These are phyloP conservation scores for Sarcophaga peregrina DNA, from an alignment of 1,140 invertebrate species.

Conservation along the genomic window DNA sequence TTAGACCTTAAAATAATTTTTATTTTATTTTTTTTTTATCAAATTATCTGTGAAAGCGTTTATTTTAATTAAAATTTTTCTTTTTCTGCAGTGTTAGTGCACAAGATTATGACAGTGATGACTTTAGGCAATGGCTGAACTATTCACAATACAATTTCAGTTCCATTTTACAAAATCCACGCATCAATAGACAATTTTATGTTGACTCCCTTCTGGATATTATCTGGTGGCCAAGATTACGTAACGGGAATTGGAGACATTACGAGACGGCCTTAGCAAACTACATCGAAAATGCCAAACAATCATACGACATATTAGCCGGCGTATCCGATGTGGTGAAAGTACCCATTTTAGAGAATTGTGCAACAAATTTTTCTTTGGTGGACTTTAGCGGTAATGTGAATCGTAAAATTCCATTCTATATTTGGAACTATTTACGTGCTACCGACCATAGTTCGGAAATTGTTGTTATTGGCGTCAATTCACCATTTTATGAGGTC, in stretches of 20 bases:
- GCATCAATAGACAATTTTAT: not conserved
- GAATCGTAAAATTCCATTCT: not conserved
- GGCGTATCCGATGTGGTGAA: not conserved
- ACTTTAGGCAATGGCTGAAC: not conserved
- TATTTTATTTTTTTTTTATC: too few species aligned
- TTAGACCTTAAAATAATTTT: too few species aligned
- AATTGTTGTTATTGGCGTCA: conserved; percentile 12
- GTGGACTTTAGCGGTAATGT: not conserved
- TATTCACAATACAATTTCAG: not conserved
- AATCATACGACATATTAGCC: not conserved
- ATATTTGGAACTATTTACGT: conserved; percentile 19
- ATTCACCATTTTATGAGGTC: conserved; percentile 23
- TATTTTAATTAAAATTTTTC: too few species aligned
- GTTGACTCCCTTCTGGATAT: not conserved
- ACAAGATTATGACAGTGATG: not conserved
- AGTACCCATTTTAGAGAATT: not conserved
- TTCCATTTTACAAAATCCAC: not conserved
- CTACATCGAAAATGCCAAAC: not conserved
- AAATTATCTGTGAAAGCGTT: not conserved
- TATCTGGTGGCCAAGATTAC: not conserved
- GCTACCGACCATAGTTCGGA: not conserved
- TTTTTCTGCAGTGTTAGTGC: not conserved
- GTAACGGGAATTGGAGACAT: not conserved
- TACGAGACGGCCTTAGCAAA: not conserved
- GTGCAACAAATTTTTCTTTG: not conserved